phyloP scores from a whole-genome alignment of 2,113 vertebrate species.

The Dolichallabes microphthalmus region DNA sequence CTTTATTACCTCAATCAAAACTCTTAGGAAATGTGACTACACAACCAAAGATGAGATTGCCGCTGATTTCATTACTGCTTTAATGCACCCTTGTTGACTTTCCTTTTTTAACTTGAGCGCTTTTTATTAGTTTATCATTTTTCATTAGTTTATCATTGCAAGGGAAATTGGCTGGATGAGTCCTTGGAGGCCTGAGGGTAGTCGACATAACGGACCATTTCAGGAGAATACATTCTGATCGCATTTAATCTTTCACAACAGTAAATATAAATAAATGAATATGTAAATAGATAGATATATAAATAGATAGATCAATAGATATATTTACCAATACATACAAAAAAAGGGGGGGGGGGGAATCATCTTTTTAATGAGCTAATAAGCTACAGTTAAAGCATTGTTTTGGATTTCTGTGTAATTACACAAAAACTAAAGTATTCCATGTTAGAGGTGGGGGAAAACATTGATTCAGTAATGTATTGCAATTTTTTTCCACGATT shows the following conservation, averaged over 20 bases:
- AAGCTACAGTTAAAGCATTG: background rate
- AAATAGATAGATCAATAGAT: too few relatives aligned
- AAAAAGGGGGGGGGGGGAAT: background rate
- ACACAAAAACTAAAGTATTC: background rate
- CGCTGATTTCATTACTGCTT: background rate
- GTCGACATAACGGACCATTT: background rate
- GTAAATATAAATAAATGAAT: background rate
- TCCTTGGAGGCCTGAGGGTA: background rate
- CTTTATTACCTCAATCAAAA: background rate
- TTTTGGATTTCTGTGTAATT: background rate
- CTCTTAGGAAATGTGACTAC: background rate
- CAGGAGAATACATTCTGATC: background rate
- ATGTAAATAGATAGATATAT: too few relatives aligned
- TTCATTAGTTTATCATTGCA: background rate
- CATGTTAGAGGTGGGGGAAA: too few relatives aligned
- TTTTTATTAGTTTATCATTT: slow-evolving; percentile 11
- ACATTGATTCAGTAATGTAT: too few relatives aligned
- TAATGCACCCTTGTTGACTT: slow-evolving; percentile 12
- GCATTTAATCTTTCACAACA: background rate
- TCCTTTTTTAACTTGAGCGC: background rate
- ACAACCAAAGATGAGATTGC: background rate
- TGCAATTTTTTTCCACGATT: too few relatives aligned
- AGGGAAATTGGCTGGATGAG: background rate
- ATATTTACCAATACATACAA: background rate
- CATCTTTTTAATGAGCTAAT: background rate